A percentile compares a stretch with the other conserved stretches of the same genome.
Conservation (phyloP, 2,113 vertebrate species). For the Hemiprocne comata region DNA sequence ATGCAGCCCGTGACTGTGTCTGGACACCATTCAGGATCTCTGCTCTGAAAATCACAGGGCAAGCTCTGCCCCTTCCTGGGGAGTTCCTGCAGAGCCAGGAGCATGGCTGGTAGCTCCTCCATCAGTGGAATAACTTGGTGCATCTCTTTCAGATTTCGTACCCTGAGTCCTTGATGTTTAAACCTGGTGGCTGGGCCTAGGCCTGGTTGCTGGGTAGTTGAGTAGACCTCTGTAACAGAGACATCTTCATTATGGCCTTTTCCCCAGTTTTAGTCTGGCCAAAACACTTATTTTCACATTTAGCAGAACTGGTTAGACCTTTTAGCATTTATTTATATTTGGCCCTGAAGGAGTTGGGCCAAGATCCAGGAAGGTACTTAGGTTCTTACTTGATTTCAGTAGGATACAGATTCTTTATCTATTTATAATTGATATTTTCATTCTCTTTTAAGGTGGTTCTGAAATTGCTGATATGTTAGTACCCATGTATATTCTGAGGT, state of each 20-base stretch:
- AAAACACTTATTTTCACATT: conserved; percentile 31
- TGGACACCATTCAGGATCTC: not conserved
- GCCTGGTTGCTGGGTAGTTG: not conserved
- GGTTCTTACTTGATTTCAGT: not conserved
- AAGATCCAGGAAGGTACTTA: conserved; percentile 28
- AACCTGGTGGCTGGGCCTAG: not conserved
- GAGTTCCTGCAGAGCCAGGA: not conserved
- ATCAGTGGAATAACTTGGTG: not conserved
- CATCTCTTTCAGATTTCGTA: not conserved
- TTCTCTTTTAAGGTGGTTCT: not conserved
- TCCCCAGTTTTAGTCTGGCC: not conserved
- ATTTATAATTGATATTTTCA: not conserved
- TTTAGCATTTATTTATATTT: not conserved
- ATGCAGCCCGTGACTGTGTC: rapidly evolving
- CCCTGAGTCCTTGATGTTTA: not conserved
- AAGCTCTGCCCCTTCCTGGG: not conserved
- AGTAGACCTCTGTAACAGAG: not conserved
- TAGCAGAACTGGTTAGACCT: not conserved
- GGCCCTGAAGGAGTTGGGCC: conserved; percentile 3
- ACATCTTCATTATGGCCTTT: not conserved
- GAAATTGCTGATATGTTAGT: not conserved
- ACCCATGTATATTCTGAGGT: not conserved
- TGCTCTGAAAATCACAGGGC: not conserved
- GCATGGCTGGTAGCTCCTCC: not conserved
- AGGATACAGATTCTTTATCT: not conserved